Evolutionary conservation across 2,888 invertebrate genomes (phyloP), one percentile per base, ranked within the genome.

Genomic region (Callimorpha dominula): DNA sequence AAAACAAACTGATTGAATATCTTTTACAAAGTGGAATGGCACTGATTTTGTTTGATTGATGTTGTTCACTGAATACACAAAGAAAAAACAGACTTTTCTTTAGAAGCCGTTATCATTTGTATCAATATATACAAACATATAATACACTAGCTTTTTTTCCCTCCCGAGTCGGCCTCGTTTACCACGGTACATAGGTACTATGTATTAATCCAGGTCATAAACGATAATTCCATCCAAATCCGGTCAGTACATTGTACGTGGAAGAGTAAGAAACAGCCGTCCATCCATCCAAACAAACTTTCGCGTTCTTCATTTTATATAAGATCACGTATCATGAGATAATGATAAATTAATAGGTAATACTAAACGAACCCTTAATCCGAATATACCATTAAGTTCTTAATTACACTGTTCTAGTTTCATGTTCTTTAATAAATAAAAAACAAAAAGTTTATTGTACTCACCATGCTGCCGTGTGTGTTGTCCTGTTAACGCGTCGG

Each of bases 381-480:
- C n/a, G 12, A 60, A 14, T 4, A 12, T 31, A 14, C 14, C 4
- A 14, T 12, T 31, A 31, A 14, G 4, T 14, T 31, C 11, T 7
- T 50, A 17, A 65, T 31, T 4, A 40, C 65, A 17, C 65, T 49
- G 15, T 15, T 11, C 65, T 49, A 65, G 15, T 49, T 65, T 49
- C 49, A 65, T n/a, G 6, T 49, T 31, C 7, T 14, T 43, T 12
- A 14, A 7, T 0, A 49, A 11, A 49, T 31, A 49, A 71, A 66
- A 69, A 64, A 43, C 6, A 70, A 20, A 54, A 54, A 42, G 12
- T n/a, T 69, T 62, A 17, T 62, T 7, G 49, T 40, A 91, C 94
- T 92, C 78, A 94, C 94, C 94, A 94, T 94, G 77, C 75, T 83
- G 71, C 72, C 84, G 91, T 93, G 90, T 92, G 88, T 80, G 90